phyloP scores from a whole-genome alignment of 92 coral and sea anemone species.

The Bergia puertoricense region DNA sequence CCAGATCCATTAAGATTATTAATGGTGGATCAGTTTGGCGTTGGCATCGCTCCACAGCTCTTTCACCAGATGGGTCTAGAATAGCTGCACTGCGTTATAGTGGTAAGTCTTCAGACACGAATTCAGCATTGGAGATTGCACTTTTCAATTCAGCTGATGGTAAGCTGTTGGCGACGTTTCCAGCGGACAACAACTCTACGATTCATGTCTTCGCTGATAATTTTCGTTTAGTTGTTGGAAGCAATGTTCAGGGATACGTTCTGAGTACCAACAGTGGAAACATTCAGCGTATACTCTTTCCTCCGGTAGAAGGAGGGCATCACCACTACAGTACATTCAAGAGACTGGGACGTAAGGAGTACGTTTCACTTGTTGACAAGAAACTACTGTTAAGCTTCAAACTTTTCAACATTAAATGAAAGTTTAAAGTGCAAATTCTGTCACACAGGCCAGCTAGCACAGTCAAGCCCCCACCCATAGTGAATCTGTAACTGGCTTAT shows the following conservation, averaged over 20 bases:
- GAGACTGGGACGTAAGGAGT: conserved; percentile 4
- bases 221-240: conserved; percentile 29
- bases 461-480: too few species aligned
- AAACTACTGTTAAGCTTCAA: conserved; percentile 13
- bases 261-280: conserved; percentile 6
- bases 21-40: conserved; percentile 30
- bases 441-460: too few species aligned
- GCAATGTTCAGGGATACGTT: not conserved
- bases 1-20: conserved; percentile 27
- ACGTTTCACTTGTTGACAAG: not conserved
- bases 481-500: too few species aligned
- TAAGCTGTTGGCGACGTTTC: not conserved
- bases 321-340: not conserved
- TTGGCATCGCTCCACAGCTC: not conserved
- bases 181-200: not conserved
- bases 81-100: conserved; percentile 28
- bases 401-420: conserved; percentile 31
- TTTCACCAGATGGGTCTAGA: conserved; percentile 25
- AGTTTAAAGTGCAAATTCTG: too few species aligned
- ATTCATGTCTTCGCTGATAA: conserved; percentile 7
- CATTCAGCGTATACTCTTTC: conserved; percentile 10
- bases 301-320: not conserved
- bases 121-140: conserved; percentile 17
- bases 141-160: conserved; percentile 23
- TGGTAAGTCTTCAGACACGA: not conserved